Evolutionary conservation across 1,140 invertebrate genomes (phyloP).

Genomic region (Lerema accius): DNA sequence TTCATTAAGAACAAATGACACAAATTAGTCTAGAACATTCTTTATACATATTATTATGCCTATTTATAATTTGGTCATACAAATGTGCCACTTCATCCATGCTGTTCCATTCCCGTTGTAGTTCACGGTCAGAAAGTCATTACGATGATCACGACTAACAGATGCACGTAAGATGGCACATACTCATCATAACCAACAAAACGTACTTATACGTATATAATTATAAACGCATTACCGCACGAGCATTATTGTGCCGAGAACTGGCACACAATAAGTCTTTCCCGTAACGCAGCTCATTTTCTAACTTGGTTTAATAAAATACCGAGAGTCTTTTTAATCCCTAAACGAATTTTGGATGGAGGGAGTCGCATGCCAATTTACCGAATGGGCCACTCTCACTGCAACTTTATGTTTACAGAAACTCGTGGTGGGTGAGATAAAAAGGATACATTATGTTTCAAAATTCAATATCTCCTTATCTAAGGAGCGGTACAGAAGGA

Average conservation of each 20-base stretch:
- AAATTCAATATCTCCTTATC: conserved; percentile 75
- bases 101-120: conserved; percentile 59
- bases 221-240: conserved; percentile 76
- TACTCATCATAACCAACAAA: conserved; percentile 57
- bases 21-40: too few relatives aligned
- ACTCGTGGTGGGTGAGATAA: conserved; percentile 50
- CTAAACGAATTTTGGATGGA: conserved; percentile 60
- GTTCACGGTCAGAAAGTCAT: conserved; percentile 62
- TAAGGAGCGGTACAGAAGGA: conserved; percentile 50
- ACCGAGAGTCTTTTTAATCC: conserved; percentile 58
- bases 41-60: too few relatives aligned
- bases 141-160: conserved; percentile 59
- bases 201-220: conserved; percentile 57
- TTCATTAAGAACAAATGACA: too few relatives aligned
- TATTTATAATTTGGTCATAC: too few relatives aligned
- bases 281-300: conserved; percentile 55
- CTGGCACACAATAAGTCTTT: conserved; percentile 58
- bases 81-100: conserved; percentile 9
- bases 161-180: conserved; percentile 45
- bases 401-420: conserved; percentile 46
- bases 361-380: conserved; percentile 53
- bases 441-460: conserved; percentile 66
- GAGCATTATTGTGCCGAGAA: conserved; percentile 59
- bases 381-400: conserved; percentile 53
- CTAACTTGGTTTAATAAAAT: conserved; percentile 44